These are phyloP conservation scores for Furcula furcula DNA, from an alignment of 2,888 invertebrate species.

Conservation along the genomic window DNA sequence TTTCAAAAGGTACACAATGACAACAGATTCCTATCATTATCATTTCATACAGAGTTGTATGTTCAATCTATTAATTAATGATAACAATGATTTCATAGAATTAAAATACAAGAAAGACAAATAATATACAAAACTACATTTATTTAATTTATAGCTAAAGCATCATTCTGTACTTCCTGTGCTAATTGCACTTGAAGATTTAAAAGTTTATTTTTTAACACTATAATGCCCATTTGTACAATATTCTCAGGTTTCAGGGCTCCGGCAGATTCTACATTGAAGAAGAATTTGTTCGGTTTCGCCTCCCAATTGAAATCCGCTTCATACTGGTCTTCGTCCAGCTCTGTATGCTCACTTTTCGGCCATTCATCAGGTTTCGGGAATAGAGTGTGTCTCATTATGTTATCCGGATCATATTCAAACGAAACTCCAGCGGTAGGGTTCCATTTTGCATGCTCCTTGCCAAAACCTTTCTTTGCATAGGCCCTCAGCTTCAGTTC, in stretches of 20 bases:
- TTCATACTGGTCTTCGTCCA: slow-evolving; percentile 96
- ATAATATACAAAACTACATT: neutral
- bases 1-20: too few relatives aligned
- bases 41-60: too few relatives aligned
- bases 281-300: slow-evolving; percentile 98
- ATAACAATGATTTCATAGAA: too few relatives aligned
- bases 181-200: slow-evolving; percentile 96
- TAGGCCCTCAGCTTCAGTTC: slow-evolving; percentile 96
- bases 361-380: slow-evolving; percentile 99
- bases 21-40: too few relatives aligned
- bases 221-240: slow-evolving; percentile 96
- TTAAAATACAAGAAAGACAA: too few relatives aligned
- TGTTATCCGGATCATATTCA: slow-evolving; percentile 99
- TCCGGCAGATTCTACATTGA: slow-evolving; percentile 97
- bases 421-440: slow-evolving; percentile 99
- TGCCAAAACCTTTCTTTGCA: slow-evolving; percentile 98
- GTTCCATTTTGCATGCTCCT: slow-evolving; percentile 99
- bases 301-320: slow-evolving; percentile 96
- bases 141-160: slow-evolving; percentile 85
- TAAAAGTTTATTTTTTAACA: slow-evolving; percentile 96
- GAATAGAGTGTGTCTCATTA: slow-evolving; percentile 96
- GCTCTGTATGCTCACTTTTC: slow-evolving; percentile 97
- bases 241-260: slow-evolving; percentile 98
- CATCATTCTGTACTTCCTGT: slow-evolving; percentile 93
- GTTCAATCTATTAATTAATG: too few relatives aligned